Evolutionary conservation across 1,140 invertebrate species (phyloP), one percentile per base, ranked within the genome.

Genomic region (Polypedilum vanderplanki): DNA sequence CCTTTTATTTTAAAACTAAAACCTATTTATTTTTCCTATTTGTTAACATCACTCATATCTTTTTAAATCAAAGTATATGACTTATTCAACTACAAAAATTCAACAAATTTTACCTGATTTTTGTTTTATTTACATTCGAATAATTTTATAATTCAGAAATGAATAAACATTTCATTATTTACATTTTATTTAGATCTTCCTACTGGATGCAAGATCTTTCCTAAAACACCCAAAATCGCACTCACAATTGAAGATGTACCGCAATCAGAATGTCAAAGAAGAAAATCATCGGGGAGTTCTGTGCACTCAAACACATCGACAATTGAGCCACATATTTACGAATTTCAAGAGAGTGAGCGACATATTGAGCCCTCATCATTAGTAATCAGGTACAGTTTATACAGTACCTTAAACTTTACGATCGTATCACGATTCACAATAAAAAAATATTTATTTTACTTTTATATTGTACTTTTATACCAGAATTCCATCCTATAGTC

Each of bases 401-500:
- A 46, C 41, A 57, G 46, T 57, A 57, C 46, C 15, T 15, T 57
- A 3, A 1, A 57, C n/a, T 57, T 57, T 57, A 57, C n/a, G 46
- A 57, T n/a, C 12, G 5, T 33, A 57, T 57, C 46, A 57, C 10
- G n/a, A 57, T n/a, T 4, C n/a, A n/a, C 46, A 57, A 57, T 57
- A 57, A 57, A 57, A 57, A 33, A 33, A 57, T 57, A 12, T 15
- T 57, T 57, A n/a, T 57, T n/a, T 57, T n/a, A 15, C n/a, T 57
- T 57, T 57, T n/a, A n/a, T 57, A n/a, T 57, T n/a, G 10, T n/a
- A 15, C n/a, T 57, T 57, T 57, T 57, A 57, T 57, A 57, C 10
- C 46, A 57, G 46, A 57, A 57, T 57, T 57, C 46, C 46, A 15
- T 57, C 46, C 46, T 57, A 57, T 57, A 57, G 46, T 57, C 46